These are phyloP conservation scores for Heliconius aoede DNA, from an alignment of 2,888 invertebrate genomes.

Conservation along the genomic window DNA sequence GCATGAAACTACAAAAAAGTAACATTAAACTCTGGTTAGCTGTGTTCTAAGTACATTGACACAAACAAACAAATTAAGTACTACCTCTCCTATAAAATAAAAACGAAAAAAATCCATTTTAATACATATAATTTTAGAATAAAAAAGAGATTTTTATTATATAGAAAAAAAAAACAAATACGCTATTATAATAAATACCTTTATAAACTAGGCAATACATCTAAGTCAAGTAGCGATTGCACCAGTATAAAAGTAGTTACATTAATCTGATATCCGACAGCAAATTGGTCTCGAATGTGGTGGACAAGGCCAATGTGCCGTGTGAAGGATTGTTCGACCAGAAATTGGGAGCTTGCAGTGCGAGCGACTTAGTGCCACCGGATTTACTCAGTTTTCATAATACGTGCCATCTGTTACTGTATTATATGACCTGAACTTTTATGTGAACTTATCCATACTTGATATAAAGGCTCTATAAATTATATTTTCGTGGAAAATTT, in stretches of 20 bases:
- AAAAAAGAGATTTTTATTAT: background rate
- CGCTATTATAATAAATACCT: background rate
- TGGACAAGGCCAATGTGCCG: constrained; percentile 79
- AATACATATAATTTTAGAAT: background rate
- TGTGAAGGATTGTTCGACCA: constrained; percentile 73
- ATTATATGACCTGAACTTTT: constrained; percentile 20
- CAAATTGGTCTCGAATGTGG: constrained; percentile 79
- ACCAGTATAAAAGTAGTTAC: constrained; percentile 80
- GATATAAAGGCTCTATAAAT: background rate
- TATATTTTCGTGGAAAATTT: background rate
- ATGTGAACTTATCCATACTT: background rate
- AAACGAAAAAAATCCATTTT: no score
- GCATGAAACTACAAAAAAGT: no score
- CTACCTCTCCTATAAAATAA: no score
- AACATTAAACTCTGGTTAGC: no score
- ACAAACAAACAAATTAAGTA: no score
- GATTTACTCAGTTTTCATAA: constrained; percentile 39
- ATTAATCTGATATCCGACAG: constrained; percentile 80
- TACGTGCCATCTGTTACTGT: constrained; percentile 30
- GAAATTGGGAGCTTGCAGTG: constrained; percentile 59
- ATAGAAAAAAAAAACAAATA: background rate
- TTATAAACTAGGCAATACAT: background rate
- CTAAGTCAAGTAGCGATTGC: constrained; percentile 53
- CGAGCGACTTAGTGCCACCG: constrained; percentile 57
- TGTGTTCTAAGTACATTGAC: no score